Conservation (phyloP, 2,888 invertebrate species). For the Girardia tigrina region DNA sequence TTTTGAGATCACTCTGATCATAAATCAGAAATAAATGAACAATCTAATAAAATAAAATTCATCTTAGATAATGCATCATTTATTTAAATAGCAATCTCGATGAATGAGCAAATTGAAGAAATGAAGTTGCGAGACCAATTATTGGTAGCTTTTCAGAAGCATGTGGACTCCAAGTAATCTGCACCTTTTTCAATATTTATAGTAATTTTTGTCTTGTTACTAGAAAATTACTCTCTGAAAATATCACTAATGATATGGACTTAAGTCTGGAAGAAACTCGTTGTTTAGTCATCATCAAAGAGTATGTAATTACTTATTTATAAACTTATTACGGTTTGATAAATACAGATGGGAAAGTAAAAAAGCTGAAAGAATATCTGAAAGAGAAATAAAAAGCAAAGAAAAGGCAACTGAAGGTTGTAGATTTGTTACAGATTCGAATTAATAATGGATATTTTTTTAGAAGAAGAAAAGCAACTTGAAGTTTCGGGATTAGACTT, state of each 20-base stretch:
- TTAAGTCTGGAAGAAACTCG: constrained; percentile 73
- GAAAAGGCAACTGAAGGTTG: constrained; percentile 5
- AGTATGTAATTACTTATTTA: constrained; percentile 55
- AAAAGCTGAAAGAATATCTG: neutral
- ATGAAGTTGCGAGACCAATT: neutral
- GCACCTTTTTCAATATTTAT: neutral
- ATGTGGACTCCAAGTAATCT: neutral
- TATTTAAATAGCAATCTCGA: neutral
- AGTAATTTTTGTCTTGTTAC: constrained; percentile 20
- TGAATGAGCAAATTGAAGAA: constrained; percentile 17
- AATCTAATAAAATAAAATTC: too few relatives aligned
- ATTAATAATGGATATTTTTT: too few relatives aligned
- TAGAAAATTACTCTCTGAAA: constrained; percentile 67
- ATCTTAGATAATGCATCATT: too few relatives aligned
- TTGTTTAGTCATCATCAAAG: constrained; percentile 71
- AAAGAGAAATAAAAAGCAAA: neutral
- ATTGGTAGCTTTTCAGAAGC: neutral
- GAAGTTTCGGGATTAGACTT: neutral
- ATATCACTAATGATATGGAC: constrained; percentile 73
- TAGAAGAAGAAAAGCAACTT: neutral
- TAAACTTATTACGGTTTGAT: too few relatives aligned
- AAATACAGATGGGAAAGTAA: neutral
- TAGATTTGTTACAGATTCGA: too few relatives aligned
- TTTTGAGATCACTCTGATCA: too few relatives aligned
- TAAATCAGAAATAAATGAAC: too few relatives aligned